Evolutionary conservation across 2,797 vertebrate genomes (phyloP).

Genomic region (Pangasius macronema): DNA sequence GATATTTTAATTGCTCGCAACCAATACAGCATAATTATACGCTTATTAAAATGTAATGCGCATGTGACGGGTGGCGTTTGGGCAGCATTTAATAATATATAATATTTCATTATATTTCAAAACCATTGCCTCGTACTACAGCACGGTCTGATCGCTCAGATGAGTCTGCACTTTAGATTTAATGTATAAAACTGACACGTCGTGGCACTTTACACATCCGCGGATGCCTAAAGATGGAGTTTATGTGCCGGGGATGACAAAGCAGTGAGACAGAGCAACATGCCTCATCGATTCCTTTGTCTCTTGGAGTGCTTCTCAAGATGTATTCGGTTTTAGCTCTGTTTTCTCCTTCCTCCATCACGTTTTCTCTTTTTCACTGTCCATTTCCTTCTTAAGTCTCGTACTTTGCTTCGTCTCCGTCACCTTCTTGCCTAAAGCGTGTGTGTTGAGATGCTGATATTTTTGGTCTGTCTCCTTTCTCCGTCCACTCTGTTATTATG

Average conservation of each 20-base stretch:
- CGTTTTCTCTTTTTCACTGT: neutral
- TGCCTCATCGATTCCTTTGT: neutral
- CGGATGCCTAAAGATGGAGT: neutral
- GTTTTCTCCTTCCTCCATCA: neutral
- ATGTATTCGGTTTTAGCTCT: neutral
- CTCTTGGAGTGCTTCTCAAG: neutral
- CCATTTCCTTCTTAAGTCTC: neutral
- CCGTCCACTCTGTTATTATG: neutral
- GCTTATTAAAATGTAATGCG: constrained; percentile 33
- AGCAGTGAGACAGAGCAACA: neutral
- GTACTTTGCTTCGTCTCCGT: neutral
- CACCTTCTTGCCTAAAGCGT: neutral
- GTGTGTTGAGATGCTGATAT: neutral
- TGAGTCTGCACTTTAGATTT: neutral
- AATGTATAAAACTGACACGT: neutral
- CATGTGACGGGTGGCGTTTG: constrained; percentile 18
- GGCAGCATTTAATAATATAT: neutral
- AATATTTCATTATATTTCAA: neutral
- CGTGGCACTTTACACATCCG: too few species aligned
- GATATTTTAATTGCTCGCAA: constrained; percentile 26
- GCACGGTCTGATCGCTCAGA: neutral
- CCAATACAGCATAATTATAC: constrained; percentile 35
- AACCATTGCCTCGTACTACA: neutral
- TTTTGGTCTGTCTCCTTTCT: neutral
- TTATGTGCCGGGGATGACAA: neutral